phyloP scores from a whole-genome alignment of 2,113 vertebrate species.

The Cariama cristata region DNA sequence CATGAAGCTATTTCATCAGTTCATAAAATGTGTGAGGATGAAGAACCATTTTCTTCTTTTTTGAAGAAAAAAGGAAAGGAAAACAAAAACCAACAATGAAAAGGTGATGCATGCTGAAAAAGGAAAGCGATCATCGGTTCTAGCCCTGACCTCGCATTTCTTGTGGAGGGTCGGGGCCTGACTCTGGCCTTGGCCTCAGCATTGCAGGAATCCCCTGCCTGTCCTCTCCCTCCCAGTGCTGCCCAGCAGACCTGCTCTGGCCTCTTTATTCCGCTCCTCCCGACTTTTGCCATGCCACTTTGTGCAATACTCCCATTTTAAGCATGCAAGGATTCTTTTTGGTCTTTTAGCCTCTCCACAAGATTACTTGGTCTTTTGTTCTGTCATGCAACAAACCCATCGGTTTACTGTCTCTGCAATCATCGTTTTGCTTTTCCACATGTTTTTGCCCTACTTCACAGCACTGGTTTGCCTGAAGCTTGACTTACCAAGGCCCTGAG shows the following conservation, averaged over 20 bases:
- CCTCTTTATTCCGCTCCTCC: background rate
- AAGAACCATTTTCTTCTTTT: background rate
- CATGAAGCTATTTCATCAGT: background rate
- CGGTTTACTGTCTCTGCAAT: background rate
- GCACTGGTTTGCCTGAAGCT: background rate
- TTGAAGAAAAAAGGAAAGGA: background rate
- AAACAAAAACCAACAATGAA: background rate
- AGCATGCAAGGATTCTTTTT: background rate
- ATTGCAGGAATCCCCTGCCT: background rate
- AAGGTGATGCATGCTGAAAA: background rate
- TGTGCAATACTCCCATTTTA: background rate
- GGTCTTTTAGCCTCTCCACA: background rate
- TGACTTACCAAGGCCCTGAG: background rate
- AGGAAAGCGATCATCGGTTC: background rate
- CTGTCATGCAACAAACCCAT: background rate
- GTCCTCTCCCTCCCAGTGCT: background rate
- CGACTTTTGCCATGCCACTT: background rate
- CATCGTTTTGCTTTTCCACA: background rate
- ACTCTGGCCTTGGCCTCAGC: background rate
- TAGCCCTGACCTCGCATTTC: background rate
- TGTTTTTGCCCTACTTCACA: background rate
- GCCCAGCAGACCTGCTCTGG: background rate
- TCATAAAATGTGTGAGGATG: background rate
- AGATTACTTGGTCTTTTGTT: background rate
- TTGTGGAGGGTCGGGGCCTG: rapidly evolving